These are phyloP conservation scores for Ibidorhyncha struthersii DNA, from an alignment of 2,113 vertebrate species.

Conservation along the genomic window DNA sequence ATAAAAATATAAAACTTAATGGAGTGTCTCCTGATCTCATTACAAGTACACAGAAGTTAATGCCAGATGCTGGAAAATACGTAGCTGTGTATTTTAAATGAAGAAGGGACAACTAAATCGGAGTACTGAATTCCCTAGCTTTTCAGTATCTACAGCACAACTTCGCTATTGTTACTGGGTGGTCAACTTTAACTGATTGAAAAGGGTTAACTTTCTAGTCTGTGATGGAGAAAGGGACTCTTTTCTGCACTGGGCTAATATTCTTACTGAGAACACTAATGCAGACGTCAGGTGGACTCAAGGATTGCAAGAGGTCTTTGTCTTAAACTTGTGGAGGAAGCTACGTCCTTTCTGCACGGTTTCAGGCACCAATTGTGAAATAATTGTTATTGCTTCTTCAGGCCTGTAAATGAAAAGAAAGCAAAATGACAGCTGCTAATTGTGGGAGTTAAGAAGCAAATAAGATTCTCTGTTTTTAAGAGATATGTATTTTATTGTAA, in stretches of 20 bases:
- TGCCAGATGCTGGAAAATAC: not conserved
- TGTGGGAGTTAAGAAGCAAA: not conserved
- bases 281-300: not conserved
- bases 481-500: not conserved
- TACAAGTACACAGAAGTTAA: not conserved
- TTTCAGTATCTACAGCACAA: not conserved
- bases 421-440: not conserved
- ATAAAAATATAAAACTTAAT: not conserved
- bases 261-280: not conserved
- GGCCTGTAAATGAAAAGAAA: not conserved
- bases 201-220: not conserved
- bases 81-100: not conserved
- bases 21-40: not conserved
- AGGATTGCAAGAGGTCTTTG: not conserved
- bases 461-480: not conserved
- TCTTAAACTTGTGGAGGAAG: not conserved
- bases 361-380: not conserved
- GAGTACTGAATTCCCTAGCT: not conserved
- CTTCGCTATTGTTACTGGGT: not conserved
- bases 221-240: not conserved
- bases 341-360: not conserved
- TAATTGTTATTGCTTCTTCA: not conserved
- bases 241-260: not conserved
- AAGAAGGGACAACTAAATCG: not conserved
- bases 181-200: not conserved